phyloP scores from a whole-genome alignment of 2,113 vertebrate genomes.

The Erinaceus europaeus region DNA sequence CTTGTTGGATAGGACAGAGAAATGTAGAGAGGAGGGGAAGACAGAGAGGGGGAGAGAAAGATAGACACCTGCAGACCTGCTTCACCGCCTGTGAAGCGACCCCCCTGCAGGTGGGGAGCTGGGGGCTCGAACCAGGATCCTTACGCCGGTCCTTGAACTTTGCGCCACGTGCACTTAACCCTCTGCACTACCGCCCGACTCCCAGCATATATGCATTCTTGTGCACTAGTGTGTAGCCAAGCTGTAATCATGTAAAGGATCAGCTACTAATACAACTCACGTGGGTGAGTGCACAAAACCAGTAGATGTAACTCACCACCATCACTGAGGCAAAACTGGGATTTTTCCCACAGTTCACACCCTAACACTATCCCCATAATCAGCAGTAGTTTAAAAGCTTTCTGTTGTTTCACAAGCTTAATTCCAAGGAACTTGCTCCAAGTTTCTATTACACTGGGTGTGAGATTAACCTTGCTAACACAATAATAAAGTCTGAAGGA shows the following conservation, averaged over 20 bases:
- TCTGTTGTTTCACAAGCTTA: conserved; percentile 22
- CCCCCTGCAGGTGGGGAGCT: too few relatives aligned
- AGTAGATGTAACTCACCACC: neutral
- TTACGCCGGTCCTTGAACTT: too few relatives aligned
- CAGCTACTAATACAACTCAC: neutral
- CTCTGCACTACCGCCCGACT: too few relatives aligned
- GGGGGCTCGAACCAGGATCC: too few relatives aligned
- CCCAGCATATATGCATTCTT: too few relatives aligned
- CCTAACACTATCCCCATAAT: conserved; percentile 25
- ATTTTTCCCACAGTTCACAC: neutral
- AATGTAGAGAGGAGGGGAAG: too few relatives aligned
- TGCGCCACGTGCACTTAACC: too few relatives aligned
- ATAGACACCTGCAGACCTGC: too few relatives aligned
- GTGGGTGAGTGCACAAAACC: neutral
- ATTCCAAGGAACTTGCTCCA: conserved; percentile 17
- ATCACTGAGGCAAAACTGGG: neutral
- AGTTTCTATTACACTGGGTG: neutral
- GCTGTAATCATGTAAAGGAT: neutral
- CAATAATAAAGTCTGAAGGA: conserved; percentile 45
- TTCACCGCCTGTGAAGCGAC: too few relatives aligned
- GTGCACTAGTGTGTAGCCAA: neutral
- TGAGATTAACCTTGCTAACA: conserved; percentile 45
- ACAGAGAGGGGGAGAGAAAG: too few relatives aligned
- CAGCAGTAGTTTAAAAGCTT: neutral
- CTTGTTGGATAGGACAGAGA: too few relatives aligned